Evolutionary conservation across 2,797 vertebrate genomes (phyloP).

Genomic region (Anguilla marmorata): DNA sequence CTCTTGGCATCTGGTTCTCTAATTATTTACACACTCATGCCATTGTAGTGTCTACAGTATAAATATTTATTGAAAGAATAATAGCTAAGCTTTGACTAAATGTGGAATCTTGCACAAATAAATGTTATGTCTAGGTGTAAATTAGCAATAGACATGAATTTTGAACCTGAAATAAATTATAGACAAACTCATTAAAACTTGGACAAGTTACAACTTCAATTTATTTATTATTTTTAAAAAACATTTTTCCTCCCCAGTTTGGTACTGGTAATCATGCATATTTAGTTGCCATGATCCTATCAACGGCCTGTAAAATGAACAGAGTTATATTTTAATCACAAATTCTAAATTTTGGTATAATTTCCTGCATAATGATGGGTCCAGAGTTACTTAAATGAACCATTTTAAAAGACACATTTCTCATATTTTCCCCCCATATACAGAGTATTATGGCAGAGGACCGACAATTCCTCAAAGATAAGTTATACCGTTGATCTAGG

Average conservation of each 20-base stretch:
- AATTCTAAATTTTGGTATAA: too few species aligned
- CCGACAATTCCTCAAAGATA: neutral
- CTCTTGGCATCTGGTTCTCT: too few species aligned
- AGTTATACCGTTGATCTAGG: neutral
- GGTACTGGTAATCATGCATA: too few species aligned
- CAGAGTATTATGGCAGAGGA: neutral
- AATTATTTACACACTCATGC: too few species aligned
- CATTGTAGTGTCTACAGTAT: neutral
- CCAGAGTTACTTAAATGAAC: neutral
- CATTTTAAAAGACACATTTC: neutral
- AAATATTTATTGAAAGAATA: neutral
- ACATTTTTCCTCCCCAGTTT: neutral
- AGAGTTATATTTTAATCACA: too few species aligned
- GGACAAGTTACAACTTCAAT: too few species aligned
- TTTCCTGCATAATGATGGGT: neutral
- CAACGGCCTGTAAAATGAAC: too few species aligned
- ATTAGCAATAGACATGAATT: neutral
- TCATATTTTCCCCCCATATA: neutral
- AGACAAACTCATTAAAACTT: too few species aligned
- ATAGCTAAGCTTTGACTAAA: neutral
- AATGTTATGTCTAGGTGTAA: neutral
- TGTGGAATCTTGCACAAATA: neutral
- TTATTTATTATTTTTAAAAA: neutral
- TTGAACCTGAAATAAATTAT: neutral
- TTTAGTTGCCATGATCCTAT: too few species aligned